Evolutionary conservation across 2,113 vertebrate species (phyloP), one percentile per base, ranked within the genome.

Genomic region (Pungitius pungitius): DNA sequence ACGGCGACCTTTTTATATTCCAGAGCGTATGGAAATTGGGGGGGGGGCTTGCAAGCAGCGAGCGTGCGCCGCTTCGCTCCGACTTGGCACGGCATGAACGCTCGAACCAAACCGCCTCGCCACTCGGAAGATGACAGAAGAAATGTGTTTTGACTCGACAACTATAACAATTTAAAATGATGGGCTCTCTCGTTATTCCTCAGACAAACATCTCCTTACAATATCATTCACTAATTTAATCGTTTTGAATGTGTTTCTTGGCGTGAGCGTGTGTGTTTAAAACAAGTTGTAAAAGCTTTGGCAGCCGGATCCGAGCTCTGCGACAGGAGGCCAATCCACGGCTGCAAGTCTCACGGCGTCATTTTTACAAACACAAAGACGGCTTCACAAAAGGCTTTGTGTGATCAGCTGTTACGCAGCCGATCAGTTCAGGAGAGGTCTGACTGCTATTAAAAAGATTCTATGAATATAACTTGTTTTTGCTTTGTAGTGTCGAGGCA

Each of bases 1-100:
- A 83, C 57, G 39, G 47, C 71, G 78, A 87, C 70, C 82, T 87
- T 81, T 85, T 85, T 81, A 66, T 84, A 89, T 90, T 80, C 77
- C 77, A 73, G 73, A 85, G 80, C 70, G 37, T 64, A 54, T 72
- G 73, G 81, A 91, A 82, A 83, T 74, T 84, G 47, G 57, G 80
- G 82, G 84, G 72, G 27, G 75, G 59, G 33, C 65, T 68, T 73
- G 17, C 74, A 73, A 72, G 69, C 30, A 60, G 71, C 37, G 20
- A 54, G 75, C n/a, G n/a, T n/a, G n/a, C n/a, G n/a, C n/a, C n/a
- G n/a, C 69, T n/a, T 70, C 71, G 64, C 61, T 73, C 69, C 56
- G 69, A 66, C 77, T 78, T 82, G 82, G 84, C 85, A 77, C 42
- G 0, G 47, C 63, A 82, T 78, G 60, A 83, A 87, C 68, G 69